Conservation (phyloP, 2,113 vertebrate genomes). For the Chlamydotis undulata region DNA sequence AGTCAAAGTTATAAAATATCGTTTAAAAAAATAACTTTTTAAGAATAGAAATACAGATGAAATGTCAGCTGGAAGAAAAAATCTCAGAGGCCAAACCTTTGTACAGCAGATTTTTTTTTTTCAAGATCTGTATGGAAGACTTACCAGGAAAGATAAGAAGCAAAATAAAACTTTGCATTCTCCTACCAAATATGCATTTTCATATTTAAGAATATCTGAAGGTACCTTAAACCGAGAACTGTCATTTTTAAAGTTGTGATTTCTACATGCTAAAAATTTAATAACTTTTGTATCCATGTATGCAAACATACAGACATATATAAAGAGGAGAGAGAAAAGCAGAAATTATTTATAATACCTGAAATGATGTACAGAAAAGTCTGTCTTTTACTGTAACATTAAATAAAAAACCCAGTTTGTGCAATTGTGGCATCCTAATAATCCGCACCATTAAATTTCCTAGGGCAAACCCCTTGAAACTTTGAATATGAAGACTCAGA, state of each 20-base stretch:
- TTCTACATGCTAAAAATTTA: neutral
- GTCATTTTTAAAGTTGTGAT: neutral
- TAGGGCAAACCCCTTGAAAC: neutral
- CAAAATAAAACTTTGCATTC: neutral
- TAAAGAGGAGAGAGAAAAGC: neutral
- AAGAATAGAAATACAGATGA: neutral
- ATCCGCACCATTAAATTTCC: neutral
- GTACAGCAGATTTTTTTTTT: neutral
- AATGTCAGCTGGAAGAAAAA: neutral
- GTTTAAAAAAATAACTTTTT: neutral
- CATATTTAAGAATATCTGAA: neutral
- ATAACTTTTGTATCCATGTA: neutral
- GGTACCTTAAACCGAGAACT: neutral
- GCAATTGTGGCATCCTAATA: neutral
- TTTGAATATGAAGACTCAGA: neutral
- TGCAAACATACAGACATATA: neutral
- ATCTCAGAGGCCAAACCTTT: neutral
- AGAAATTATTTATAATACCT: neutral
- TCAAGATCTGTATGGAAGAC: neutral
- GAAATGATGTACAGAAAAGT: neutral
- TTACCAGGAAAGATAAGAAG: neutral
- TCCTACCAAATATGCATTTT: neutral
- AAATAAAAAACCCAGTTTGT: neutral
- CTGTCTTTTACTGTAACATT: neutral
- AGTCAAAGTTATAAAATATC: neutral